Evolutionary conservation across 2,113 vertebrate species (phyloP).

Genomic region (Scophthalmus maximus): DNA sequence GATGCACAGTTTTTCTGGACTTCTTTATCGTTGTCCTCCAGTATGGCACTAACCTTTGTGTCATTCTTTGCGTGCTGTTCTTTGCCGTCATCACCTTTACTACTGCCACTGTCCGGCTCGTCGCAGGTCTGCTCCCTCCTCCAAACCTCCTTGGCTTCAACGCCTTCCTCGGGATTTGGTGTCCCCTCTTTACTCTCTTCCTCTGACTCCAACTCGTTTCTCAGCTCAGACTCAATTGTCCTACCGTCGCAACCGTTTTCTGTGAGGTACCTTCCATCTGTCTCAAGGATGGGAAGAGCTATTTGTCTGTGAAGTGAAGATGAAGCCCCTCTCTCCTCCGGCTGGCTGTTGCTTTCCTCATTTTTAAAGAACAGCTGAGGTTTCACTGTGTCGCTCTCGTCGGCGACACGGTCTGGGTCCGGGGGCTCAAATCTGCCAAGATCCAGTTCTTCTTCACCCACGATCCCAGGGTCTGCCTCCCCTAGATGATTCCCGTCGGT

Average conservation of each 20-base stretch:
- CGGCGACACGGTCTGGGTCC: not conserved
- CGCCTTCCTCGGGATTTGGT: not conserved
- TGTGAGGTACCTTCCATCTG: not conserved
- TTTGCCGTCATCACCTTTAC: not conserved
- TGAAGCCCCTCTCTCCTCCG: constrained; percentile 4
- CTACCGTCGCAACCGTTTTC: not conserved
- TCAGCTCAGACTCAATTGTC: not conserved
- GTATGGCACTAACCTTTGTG: not conserved
- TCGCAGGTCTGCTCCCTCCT: not conserved
- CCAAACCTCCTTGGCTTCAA: not conserved
- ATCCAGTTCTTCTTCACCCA: constrained; percentile 11
- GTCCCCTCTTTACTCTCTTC: not conserved
- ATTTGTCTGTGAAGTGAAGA: not conserved
- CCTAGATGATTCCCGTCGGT: not conserved
- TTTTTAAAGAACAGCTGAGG: constrained; percentile 2
- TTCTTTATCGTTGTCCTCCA: not conserved
- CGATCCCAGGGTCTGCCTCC: not conserved
- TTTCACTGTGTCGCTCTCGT: constrained; percentile 37
- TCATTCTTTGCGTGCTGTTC: not conserved
- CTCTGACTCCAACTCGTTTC: not conserved
- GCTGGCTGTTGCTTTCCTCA: not conserved
- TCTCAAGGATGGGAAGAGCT: constrained; percentile 8
- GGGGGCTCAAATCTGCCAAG: not conserved
- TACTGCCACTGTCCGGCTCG: not conserved
- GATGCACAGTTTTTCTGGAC: not conserved